These are phyloP conservation scores for Stercorarius parasiticus DNA, from an alignment of 2,113 vertebrate species.

Conservation along the genomic window DNA sequence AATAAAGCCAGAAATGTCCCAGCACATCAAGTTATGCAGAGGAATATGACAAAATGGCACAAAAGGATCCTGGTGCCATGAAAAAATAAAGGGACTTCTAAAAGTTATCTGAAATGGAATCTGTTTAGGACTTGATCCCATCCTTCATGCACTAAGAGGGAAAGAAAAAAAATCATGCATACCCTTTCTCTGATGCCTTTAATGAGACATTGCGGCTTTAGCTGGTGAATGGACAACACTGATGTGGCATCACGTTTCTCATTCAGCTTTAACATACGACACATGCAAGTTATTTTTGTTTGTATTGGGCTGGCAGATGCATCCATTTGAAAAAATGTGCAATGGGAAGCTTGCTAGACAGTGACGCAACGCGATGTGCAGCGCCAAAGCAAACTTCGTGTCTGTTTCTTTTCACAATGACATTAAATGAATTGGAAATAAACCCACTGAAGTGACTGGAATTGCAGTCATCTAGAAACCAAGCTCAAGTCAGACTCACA, in stretches of 20 bases:
- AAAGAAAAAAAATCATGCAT: background rate
- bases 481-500: background rate
- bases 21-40: background rate
- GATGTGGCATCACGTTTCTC: background rate
- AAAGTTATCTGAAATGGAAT: background rate
- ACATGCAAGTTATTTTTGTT: conserved; percentile 47
- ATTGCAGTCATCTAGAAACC: conserved; percentile 3
- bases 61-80: fast-evolving
- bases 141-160: background rate
- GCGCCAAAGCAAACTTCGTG: conserved; percentile 48
- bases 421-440: conserved; percentile 39
- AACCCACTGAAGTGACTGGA: conserved; percentile 23
- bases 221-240: background rate
- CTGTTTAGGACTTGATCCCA: background rate
- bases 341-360: conserved; percentile 59
- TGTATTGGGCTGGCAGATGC: conserved; percentile 24
- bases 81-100: background rate
- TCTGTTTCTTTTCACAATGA: conserved; percentile 55
- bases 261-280: conserved; percentile 39
- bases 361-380: background rate
- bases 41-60: background rate
- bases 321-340: background rate
- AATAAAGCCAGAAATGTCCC: background rate
- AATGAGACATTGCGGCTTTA: background rate
- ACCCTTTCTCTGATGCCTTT: background rate